Evolutionary conservation across 2,888 invertebrate species (phyloP), one percentile per base, ranked within the genome.

Genomic region (Pteria penguin): DNA sequence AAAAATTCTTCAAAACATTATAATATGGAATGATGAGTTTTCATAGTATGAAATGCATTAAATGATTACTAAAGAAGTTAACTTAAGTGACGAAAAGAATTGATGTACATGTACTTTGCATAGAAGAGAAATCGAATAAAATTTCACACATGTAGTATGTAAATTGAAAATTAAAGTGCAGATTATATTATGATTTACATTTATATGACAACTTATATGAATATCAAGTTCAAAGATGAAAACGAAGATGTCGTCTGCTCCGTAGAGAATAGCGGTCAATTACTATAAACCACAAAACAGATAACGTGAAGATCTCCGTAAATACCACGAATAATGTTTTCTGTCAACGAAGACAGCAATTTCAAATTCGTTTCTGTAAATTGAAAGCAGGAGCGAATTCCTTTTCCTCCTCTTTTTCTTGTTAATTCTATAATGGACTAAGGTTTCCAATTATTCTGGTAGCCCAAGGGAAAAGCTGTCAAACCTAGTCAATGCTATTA

Each of bases 371-470:
- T 45, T 45, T 45, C 8, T 8, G 8, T 45, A 45, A 45, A 45
- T 45, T 45, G 45, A 45, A 45, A 45, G 18, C 45, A 45, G 45
- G 45, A 18, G 45, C 18, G 45, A 45, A 45, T 62, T 62, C 32
- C n/a, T 32, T 45, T 65, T 33, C 45, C 36, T 65, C 36, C n/a
- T 36, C 65, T 36, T 33, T 27, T 36, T 65, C 65, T 65, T 36
- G 45, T 65, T 65, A 65, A 45, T 65, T 36, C 32, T 65, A 65
- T 36, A 70, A 75, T 36, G 71, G 65, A 73, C 67, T 70, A 62
- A 65, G 70, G 57, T 72, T 79, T 79, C 73, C 79, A 76, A 79
- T 79, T 79, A 79, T 71, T 55, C 32, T 45, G 36, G 26, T 27
- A n/a, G 58, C 79, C 74, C 76, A 33, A 22, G 78, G 75, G 78